These are phyloP conservation scores for Tichodroma muraria DNA, from an alignment of 2,113 vertebrate species.

Conservation along the genomic window DNA sequence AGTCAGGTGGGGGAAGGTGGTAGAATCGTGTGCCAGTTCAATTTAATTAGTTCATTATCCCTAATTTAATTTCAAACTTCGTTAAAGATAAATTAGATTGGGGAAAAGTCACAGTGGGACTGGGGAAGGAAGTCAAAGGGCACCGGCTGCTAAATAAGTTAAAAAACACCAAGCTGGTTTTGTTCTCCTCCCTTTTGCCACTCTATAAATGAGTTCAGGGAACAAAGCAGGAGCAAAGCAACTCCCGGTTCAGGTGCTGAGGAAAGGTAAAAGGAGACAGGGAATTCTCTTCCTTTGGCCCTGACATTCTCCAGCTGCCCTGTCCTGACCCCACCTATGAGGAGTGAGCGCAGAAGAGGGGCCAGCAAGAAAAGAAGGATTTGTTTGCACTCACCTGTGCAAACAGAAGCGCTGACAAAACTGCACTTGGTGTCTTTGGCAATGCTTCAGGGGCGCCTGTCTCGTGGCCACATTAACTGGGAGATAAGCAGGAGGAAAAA, in stretches of 20 bases:
- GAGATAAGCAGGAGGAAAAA: background rate
- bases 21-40: background rate
- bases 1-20: slow-evolving; percentile 16
- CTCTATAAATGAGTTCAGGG: background rate
- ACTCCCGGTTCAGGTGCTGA: background rate
- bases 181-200: background rate
- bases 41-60: slow-evolving; percentile 67
- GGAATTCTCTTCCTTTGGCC: background rate
- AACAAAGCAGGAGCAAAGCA: background rate
- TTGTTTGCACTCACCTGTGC: background rate
- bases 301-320: background rate
- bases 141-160: background rate
- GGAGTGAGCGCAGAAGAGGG: background rate
- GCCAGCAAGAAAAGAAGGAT: background rate
- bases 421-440: background rate
- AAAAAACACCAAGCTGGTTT: background rate
- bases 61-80: slow-evolving; percentile 66
- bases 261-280: background rate
- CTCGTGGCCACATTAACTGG: background rate
- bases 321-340: background rate
- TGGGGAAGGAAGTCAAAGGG: slow-evolving; percentile 38
- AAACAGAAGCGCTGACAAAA: background rate
- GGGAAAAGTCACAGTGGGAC: slow-evolving; percentile 24
- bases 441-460: fast-evolving
- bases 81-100: slow-evolving; percentile 47